Evolutionary conservation across 2,113 vertebrate genomes (phyloP), one percentile per base, ranked within the genome.

Genomic region (Cynoglossus semilaevis): DNA sequence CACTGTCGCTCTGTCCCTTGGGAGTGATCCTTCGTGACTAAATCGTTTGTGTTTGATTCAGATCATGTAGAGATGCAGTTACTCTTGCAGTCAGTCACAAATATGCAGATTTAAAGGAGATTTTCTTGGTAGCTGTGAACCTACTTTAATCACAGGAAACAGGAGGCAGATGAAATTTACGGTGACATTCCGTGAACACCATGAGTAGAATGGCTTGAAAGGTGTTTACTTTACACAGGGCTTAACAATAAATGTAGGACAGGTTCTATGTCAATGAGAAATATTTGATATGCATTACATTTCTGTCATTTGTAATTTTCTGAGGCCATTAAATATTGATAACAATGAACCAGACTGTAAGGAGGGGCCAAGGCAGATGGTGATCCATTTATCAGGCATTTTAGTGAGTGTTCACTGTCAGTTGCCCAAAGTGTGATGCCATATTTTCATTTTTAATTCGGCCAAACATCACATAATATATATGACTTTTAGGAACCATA

Each of bases 291-390:
- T 13, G 2, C 42, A 29, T 29, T 29, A 29, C 22, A 29, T 29
- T 29, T 29, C 2, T 6, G 2, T 29, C 22, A 29, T 29, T 29
- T 29, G 22, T 6, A 29, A 29, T 29, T 29, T 29, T 29, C 49
- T 67, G 15, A 65, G 34, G n/a, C 1, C 15, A 64, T 49, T 71
- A 71, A 78, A 81, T 63, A 83, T 68, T 82, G 64, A 85, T 83
- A 57, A 68, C 51, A 29, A 68, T 57, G 19, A 70, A 71, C 45
- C 35, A 61, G 50, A 58, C 59, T 79, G 72, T 61, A 76, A 54
- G 58, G 42, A 56, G 56, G 59, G 60, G 45, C 62, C 62, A 38
- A 47, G 70, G 54, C 89, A 91, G 85, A 90, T 89, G 87, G 88
- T 73, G 75, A 72, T 84, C 80, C 85, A 80, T 76, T 82, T 88